These are phyloP conservation scores for Microcebus tavaratra DNA, from an alignment of 2,113 vertebrate genomes.

Conservation along the genomic window DNA sequence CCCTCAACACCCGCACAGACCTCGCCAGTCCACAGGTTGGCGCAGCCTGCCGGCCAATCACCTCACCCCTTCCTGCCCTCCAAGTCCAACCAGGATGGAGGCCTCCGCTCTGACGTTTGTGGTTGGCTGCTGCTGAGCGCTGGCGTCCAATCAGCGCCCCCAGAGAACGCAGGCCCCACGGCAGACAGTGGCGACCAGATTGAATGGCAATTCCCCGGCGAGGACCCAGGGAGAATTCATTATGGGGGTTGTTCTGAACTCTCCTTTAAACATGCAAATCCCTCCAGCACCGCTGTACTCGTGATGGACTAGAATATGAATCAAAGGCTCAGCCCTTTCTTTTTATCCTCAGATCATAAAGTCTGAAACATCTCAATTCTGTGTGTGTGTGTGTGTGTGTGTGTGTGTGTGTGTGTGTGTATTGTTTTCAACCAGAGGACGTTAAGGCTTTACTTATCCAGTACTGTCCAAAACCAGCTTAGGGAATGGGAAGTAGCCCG, in stretches of 20 bases:
- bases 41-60: background rate
- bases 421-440: background rate
- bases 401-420: background rate
- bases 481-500: background rate
- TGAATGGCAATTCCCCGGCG: background rate
- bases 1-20: background rate
- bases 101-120: rapidly evolving
- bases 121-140: background rate
- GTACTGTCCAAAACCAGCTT: background rate
- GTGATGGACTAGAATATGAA: slow-evolving; percentile 47
- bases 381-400: background rate
- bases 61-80: background rate
- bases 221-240: slow-evolving; percentile 33
- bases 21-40: background rate
- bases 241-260: background rate
- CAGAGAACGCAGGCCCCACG: background rate
- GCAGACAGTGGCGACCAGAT: background rate
- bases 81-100: background rate
- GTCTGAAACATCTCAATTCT: slow-evolving; percentile 29
- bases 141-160: background rate
- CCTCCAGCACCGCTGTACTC: background rate
- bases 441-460: background rate
- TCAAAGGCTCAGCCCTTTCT: slow-evolving; percentile 36
- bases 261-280: slow-evolving; percentile 65
- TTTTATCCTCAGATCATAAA: slow-evolving; percentile 46